These are phyloP conservation scores for Melinopterus prodromus DNA, from an alignment of 2,888 invertebrate species.

Conservation along the genomic window DNA sequence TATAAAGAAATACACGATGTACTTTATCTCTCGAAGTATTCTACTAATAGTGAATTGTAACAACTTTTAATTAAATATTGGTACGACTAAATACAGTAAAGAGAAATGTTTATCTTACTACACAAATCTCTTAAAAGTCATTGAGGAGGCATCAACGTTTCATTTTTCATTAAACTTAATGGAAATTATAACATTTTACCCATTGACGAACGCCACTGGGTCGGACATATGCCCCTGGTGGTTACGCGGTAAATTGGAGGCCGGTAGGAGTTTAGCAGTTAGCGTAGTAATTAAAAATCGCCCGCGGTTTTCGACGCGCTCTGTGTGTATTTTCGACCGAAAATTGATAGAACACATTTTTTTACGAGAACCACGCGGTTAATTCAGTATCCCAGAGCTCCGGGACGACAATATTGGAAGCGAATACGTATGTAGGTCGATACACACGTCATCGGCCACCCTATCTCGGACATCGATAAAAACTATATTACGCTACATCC, in stretches of 20 bases:
- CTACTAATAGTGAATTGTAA: too few species aligned
- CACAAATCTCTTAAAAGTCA: too few species aligned
- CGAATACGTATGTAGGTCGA: not conserved
- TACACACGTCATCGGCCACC: not conserved
- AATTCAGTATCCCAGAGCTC: not conserved
- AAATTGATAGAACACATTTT: not conserved
- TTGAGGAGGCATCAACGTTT: too few species aligned
- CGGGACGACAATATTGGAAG: not conserved
- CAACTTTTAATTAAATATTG: too few species aligned
- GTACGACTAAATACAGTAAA: too few species aligned
- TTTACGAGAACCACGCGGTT: not conserved
- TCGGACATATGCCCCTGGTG: not conserved
- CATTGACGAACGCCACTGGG: not conserved
- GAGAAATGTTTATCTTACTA: too few species aligned
- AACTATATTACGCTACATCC: not conserved
- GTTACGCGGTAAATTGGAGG: not conserved
- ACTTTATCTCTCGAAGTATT: too few species aligned
- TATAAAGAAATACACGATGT: too few species aligned
- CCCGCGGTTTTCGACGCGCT: not conserved
- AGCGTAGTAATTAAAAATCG: not conserved
- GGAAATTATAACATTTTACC: not conserved
- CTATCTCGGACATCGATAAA: not conserved
- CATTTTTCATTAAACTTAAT: too few species aligned
- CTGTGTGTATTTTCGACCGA: not conserved
- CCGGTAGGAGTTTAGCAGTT: not conserved